Conservation (phyloP, 2,113 vertebrate genomes). For the Hyperoodon ampullatus region DNA sequence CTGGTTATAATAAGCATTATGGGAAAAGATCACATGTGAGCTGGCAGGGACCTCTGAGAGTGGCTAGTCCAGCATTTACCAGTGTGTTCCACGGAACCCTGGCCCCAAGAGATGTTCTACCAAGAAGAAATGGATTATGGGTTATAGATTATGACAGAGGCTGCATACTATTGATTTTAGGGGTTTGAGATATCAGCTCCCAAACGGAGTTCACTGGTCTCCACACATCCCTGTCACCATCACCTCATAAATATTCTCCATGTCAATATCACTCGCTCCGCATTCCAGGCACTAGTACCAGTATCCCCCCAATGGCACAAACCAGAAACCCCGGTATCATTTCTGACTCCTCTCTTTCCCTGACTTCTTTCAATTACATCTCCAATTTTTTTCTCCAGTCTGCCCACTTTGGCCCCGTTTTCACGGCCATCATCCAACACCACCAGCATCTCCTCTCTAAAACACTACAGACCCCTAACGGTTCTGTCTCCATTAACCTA, state of each 20-base stretch:
- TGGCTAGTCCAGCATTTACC: neutral
- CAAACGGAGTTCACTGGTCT: neutral
- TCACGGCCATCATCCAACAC: neutral
- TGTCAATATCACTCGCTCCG: neutral
- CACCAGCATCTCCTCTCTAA: neutral
- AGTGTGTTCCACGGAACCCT: neutral
- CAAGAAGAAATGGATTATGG: neutral
- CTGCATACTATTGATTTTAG: neutral
- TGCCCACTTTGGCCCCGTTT: neutral
- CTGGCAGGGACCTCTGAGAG: neutral
- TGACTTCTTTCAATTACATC: neutral
- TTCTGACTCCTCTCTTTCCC: neutral
- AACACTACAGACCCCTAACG: neutral
- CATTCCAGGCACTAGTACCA: neutral
- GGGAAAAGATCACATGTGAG: neutral
- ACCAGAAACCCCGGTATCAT: neutral
- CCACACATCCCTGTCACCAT: too few species aligned
- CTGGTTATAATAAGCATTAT: neutral
- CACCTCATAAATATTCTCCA: neutral
- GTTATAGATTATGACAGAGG: neutral
- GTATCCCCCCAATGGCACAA: fast-evolving
- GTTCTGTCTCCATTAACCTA: neutral
- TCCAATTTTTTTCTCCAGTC: neutral
- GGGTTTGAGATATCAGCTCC: neutral
- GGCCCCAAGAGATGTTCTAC: neutral